Conservation (phyloP, 2,888 invertebrate genomes). For the Erynnis tages region DNA sequence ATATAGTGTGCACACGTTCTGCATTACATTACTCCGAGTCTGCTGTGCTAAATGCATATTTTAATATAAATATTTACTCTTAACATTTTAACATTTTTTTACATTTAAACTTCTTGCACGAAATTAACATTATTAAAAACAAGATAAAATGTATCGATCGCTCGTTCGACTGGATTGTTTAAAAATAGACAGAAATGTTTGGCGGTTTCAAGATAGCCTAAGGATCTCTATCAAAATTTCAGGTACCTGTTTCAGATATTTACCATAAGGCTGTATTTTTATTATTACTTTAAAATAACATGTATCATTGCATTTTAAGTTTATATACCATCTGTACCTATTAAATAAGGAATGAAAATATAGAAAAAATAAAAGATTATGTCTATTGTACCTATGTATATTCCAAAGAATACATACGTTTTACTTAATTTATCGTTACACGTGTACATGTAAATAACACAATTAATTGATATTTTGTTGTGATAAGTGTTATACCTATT, state of each 20-base stretch:
- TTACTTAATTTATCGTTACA: constrained; percentile 25
- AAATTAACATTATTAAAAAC: not conserved
- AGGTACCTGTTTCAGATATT: constrained; percentile 26
- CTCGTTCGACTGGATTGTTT: not conserved
- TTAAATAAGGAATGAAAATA: constrained; percentile 10
- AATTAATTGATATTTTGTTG: constrained; percentile 26
- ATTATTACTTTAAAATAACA: constrained; percentile 10
- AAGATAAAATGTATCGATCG: not conserved
- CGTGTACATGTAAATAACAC: constrained; percentile 13
- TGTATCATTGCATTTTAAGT: constrained; percentile 7
- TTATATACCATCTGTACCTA: constrained; percentile 14
- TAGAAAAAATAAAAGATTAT: constrained; percentile 27
- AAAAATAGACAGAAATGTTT: constrained; percentile 23
- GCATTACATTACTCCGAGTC: not conserved
- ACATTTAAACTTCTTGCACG: constrained; percentile 3
- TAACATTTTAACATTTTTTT: constrained; percentile 9
- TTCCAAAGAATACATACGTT: constrained; percentile 27
- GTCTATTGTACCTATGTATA: constrained; percentile 32
- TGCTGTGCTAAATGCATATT: constrained; percentile 12
- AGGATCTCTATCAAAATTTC: constrained; percentile 22
- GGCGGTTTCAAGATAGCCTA: constrained; percentile 14
- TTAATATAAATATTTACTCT: constrained; percentile 15
- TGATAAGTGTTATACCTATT: not conserved
- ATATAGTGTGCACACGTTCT: not conserved
- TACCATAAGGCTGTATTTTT: constrained; percentile 25